These are phyloP conservation scores for Mactromeris polynyma DNA, from an alignment of 2,888 invertebrate species.

Conservation along the genomic window DNA sequence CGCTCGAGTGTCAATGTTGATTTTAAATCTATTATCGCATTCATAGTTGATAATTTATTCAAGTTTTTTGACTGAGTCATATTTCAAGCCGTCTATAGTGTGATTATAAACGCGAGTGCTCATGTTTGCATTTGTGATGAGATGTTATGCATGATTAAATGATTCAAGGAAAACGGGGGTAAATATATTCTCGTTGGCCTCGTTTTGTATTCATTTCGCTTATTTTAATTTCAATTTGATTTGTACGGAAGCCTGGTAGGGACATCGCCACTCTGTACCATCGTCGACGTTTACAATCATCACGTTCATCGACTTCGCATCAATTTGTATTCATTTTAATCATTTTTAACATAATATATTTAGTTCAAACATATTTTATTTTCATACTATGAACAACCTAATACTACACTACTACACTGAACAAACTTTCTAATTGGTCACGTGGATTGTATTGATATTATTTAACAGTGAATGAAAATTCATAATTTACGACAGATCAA, in stretches of 20 bases:
- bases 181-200: background rate
- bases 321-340: too few species aligned
- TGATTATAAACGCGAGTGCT: background rate
- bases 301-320: too few species aligned
- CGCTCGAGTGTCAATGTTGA: background rate
- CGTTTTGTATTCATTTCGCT: background rate
- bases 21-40: background rate
- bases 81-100: background rate
- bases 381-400: too few species aligned
- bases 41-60: constrained; percentile 5
- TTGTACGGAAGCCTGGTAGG: background rate
- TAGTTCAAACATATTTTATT: too few species aligned
- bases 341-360: too few species aligned
- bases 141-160: background rate
- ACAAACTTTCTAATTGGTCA: too few species aligned
- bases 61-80: background rate
- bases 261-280: too few species aligned
- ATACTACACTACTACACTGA: too few species aligned
- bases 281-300: too few species aligned
- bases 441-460: too few species aligned
- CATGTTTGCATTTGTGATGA: background rate
- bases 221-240: background rate
- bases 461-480: too few species aligned
- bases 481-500: too few species aligned
- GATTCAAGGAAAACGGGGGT: background rate